These are phyloP conservation scores for Stictocephala bisonia DNA, from an alignment of 2,888 invertebrate genomes.

Conservation along the genomic window DNA sequence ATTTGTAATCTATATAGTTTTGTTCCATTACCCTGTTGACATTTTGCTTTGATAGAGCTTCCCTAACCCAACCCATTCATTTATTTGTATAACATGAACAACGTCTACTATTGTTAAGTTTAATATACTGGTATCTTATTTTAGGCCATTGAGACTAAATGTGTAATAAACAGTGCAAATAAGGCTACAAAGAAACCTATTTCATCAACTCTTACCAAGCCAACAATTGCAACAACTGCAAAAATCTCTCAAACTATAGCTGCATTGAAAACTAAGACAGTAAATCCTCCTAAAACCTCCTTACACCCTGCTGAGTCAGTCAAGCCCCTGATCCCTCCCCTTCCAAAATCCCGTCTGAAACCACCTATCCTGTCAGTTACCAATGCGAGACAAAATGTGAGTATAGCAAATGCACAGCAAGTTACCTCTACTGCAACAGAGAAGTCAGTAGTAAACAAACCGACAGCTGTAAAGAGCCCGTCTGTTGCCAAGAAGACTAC, in stretches of 20 bases:
- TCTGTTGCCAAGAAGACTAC: neutral
- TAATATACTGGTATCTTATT: no score
- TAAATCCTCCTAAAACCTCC: neutral
- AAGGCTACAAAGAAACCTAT: neutral
- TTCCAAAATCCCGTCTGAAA: constrained; percentile 6
- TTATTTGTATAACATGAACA: no score
- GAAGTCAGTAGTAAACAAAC: neutral
- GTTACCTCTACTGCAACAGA: neutral
- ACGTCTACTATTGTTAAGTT: no score
- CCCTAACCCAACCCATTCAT: no score
- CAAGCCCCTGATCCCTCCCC: constrained; percentile 16
- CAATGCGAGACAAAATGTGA: neutral
- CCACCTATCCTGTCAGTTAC: neutral
- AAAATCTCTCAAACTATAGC: neutral
- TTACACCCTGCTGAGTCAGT: neutral
- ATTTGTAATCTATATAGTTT: no score
- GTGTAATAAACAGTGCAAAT: constrained; percentile 1
- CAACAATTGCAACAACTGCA: constrained; percentile 9
- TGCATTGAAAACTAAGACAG: no score
- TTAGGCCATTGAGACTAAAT: constrained; percentile 35
- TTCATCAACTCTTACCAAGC: constrained; percentile 13
- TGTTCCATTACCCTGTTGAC: no score
- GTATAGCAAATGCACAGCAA: no score
- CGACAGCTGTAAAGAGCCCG: neutral
- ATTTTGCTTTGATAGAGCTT: no score